These are phyloP conservation scores for Platycercus adscitus DNA, from an alignment of 2,113 vertebrate genomes.

Conservation along the genomic window DNA sequence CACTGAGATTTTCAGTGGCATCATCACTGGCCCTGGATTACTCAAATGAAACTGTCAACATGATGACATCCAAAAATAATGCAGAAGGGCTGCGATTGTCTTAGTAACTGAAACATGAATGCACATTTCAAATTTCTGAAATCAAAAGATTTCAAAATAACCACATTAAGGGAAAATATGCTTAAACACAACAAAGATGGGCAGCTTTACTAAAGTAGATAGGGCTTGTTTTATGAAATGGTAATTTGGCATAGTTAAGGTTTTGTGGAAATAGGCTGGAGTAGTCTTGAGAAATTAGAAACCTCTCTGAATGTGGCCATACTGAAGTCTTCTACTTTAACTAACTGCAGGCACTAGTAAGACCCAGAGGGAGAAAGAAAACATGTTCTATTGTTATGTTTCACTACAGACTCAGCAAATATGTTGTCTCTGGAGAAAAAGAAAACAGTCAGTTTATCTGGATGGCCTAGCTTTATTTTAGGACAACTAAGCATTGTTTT, in stretches of 20 bases:
- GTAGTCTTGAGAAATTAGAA: neutral
- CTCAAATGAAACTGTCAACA: neutral
- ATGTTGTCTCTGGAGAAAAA: neutral
- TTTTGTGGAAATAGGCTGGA: neutral
- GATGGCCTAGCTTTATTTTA: neutral
- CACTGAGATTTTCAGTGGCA: neutral
- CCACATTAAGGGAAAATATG: neutral
- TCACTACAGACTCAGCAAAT: neutral
- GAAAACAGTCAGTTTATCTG: neutral
- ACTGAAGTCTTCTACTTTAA: neutral
- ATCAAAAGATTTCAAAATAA: neutral
- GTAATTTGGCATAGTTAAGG: neutral
- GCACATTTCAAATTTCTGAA: neutral
- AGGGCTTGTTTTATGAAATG: neutral
- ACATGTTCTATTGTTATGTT: neutral
- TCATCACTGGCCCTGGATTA: neutral
- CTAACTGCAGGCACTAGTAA: neutral
- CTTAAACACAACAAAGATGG: neutral
- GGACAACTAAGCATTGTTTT: neutral
- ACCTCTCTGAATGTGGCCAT: neutral
- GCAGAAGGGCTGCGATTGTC: neutral
- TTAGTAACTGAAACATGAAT: neutral
- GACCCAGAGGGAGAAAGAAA: neutral
- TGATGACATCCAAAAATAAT: neutral
- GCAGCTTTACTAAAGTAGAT: neutral